Evolutionary conservation across 2,888 invertebrate species (phyloP), one percentile per base, ranked within the genome.

Genomic region (Chrysotoxum bicinctum): DNA sequence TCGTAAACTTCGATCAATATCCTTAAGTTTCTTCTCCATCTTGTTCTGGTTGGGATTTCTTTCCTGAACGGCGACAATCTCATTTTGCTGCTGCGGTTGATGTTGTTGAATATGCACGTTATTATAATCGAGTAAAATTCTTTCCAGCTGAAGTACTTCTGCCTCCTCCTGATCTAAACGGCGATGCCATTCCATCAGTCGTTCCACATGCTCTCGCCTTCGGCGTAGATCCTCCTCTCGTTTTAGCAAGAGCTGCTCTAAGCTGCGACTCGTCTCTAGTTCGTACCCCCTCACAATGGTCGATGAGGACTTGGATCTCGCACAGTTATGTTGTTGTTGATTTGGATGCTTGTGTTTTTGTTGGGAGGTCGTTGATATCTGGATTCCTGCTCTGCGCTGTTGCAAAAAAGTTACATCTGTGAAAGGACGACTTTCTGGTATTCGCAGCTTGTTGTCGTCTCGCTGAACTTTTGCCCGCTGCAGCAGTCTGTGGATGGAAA

Each of bases 161-260:
- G 91, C 91, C 89, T 94, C 93, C 90, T 93, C 93, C 85, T 93
- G 92, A 87, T 93, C 91, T 32, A 94, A 90, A 72, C 93, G 92
- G 87, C 92, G 92, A 90, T 93, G 93, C 93, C 93, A 93, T 91
- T 92, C 90, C 87, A 93, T 89, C 69, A 93, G 88, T 82, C 92
- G 92, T 89, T 93, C 93, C 43, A 93, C 93, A 87, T 92, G 92
- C 88, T 92, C 91, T 64, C 93, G 90, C 23, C 93, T 91, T 87
- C 92, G 91, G 72, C 91, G 90, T 69, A 93, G 89, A 74, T 92
- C 93, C 45, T 90, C 91, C 89, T 93, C 93, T 69, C 93, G 92
- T 89, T 93, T 92, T 87, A 91, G 91, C 78, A 93, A 88, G 21
- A 89, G 87, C 21, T 88, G 88, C 80, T 89, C 89, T 52, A 90